Base-by-base conservation (phyloP, 1,140 invertebrate species). In the Tetranychus urticae region DNA sequence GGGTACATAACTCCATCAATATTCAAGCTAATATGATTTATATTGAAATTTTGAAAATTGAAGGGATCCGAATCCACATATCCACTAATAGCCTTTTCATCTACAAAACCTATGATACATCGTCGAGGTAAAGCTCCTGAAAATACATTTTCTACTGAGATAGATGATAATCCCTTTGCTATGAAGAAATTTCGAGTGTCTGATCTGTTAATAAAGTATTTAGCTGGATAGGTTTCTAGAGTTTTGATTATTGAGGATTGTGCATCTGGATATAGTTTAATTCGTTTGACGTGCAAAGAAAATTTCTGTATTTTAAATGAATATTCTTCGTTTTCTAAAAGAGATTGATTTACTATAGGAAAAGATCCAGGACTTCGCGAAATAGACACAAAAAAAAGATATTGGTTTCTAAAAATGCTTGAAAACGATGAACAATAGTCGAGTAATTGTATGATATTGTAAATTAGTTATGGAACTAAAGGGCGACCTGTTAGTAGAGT, bases 181-280 rank as follows among this genome's bases (percentile, higher is more conserved):
- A 68, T 57, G 6, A 58, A 62, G 47, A 61, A 63, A 14, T 59
- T 55, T 58, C 63, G 66, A 47, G 66, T 61, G 23, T 67, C 62
- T 31, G 61, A 47, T 59, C 62, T 55, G 36, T 46, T 56, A 2
- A 62, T 61, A 1, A 61, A 62, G 55, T 64, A 65, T 3, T 56
- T 35, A 5, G 47, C 47, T n/a, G 56, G 55, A 8, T 56, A n/a
- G 1, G 61, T 58, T 1, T 34, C 14, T 8, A 65, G 57, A 57
- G 57, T 59, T 3, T 7, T 12, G 48, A 57, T 60, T 5, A 65
- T 37, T 34, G 66, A 65, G 7, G 47, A 36, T 12, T 67, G 10
- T 33, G 56, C 14, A 0, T 65, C 35, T 35, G 62, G 46, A 2
- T 62, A 33, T 23, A 60, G 8, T 4, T 50, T 48, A 35, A 33